Conservation (phyloP, 2,888 invertebrate genomes). For the Nephrotoma appendiculata region DNA sequence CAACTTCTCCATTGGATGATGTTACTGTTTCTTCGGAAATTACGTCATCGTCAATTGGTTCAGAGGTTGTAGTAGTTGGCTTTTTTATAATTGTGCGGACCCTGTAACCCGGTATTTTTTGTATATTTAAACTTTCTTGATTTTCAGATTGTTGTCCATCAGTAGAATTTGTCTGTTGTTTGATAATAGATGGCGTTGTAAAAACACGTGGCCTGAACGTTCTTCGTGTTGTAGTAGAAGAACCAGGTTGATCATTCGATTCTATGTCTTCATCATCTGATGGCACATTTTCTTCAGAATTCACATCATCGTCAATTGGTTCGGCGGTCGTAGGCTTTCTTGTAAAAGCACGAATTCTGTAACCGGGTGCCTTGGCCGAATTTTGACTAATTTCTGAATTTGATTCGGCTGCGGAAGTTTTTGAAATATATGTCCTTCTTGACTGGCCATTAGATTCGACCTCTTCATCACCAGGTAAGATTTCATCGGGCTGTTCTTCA, state of each 20-base stretch:
- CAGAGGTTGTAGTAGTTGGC: too few relatives aligned
- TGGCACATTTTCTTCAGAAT: neutral
- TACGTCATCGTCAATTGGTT: too few relatives aligned
- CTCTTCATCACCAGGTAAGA: neutral
- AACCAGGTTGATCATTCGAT: neutral
- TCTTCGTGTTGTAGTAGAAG: neutral
- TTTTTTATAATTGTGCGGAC: too few relatives aligned
- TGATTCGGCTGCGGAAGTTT: neutral
- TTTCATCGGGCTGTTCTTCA: too few relatives aligned
- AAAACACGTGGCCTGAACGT: neutral
- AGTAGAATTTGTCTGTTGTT: too few relatives aligned
- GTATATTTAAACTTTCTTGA: too few relatives aligned
- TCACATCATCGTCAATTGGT: neutral
- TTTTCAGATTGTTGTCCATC: too few relatives aligned
- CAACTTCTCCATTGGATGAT: too few relatives aligned
- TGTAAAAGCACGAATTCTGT: neutral
- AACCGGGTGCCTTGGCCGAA: neutral
- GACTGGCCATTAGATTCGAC: neutral
- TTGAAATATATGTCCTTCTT: neutral
- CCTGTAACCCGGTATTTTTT: too few relatives aligned
- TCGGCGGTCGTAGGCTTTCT: neutral
- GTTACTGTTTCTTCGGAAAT: too few relatives aligned
- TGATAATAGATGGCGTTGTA: neutral
- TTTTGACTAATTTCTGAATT: neutral
- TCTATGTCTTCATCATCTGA: neutral